phyloP scores from a whole-genome alignment of 2,888 invertebrate genomes.

The Chymomyza procnemis region DNA sequence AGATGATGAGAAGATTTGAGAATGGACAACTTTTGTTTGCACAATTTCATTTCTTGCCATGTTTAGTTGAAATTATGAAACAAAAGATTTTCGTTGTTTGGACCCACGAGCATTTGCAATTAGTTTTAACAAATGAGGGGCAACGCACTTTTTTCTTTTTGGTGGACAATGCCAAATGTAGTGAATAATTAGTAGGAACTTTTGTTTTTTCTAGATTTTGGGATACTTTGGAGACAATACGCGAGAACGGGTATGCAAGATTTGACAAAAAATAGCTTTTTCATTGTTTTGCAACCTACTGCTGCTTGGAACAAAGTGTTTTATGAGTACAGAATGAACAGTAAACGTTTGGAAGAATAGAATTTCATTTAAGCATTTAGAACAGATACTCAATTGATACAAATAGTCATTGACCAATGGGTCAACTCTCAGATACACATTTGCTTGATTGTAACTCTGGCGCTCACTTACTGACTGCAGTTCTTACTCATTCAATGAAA shows the following conservation, averaged over 20 bases:
- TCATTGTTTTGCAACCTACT: no score
- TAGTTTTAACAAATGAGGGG: constrained; percentile 60
- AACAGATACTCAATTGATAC: no score
- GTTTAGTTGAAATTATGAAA: constrained; percentile 22
- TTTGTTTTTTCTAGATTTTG: background rate
- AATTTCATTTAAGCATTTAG: no score
- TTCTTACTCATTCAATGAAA: no score
- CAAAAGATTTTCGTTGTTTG: constrained; percentile 39
- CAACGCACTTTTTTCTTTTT: constrained; percentile 34
- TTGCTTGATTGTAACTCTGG: no score
- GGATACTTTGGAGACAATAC: background rate
- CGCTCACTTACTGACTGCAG: no score
- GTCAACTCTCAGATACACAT: no score
- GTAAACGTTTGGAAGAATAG: no score
- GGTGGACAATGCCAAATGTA: background rate
- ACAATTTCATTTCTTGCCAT: constrained; percentile 51
- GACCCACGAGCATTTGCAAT: constrained; percentile 46
- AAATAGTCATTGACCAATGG: no score
- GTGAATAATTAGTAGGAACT: background rate
- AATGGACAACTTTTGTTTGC: constrained; percentile 56
- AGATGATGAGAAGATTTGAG: constrained; percentile 21
- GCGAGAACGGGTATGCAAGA: background rate
- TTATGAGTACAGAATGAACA: no score
- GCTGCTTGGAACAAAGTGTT: no score
- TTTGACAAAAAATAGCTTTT: no score